Percentiles rank a stretch among this genome's conserved stretches.
Conservation (phyloP, 1,140 invertebrate species). For the Anadara kagoshimensis region DNA sequence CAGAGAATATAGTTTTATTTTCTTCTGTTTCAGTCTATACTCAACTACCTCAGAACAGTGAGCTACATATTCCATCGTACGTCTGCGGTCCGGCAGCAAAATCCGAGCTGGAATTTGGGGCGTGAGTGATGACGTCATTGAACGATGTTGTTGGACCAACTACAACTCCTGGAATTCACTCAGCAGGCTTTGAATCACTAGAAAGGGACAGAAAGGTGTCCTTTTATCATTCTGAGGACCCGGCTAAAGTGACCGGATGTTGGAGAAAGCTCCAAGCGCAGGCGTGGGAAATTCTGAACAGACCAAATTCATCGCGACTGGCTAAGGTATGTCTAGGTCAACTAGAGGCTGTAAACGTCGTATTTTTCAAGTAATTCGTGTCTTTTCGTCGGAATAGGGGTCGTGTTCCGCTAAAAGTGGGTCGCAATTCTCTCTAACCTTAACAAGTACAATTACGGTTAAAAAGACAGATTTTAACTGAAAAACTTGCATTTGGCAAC, state of each 20-base stretch:
- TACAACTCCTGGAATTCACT: conserved; percentile 55
- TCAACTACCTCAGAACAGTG: conserved; percentile 65
- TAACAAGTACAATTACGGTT: no score
- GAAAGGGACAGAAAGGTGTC: conserved; percentile 49
- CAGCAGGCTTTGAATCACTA: conserved; percentile 47
- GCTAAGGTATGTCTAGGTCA: conserved; percentile 39
- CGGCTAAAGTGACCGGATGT: neutral
- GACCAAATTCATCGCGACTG: conserved; percentile 33
- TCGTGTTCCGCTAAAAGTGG: no score
- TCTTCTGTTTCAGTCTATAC: conserved; percentile 41
- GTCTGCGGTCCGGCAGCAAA: conserved; percentile 66
- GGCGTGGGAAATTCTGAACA: conserved; percentile 39
- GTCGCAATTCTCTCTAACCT: no score
- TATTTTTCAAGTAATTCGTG: neutral
- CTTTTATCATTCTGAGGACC: conserved; percentile 10
- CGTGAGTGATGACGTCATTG: conserved; percentile 51
- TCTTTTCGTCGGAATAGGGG: no score
- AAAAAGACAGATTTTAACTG: no score
- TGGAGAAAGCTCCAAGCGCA: conserved; percentile 9
- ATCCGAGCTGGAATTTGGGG: conserved; percentile 58
- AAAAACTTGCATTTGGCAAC: no score
- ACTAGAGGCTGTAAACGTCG: neutral
- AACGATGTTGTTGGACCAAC: conserved; percentile 55
- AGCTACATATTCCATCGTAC: conserved; percentile 66
- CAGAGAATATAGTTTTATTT: no score